Evolutionary conservation across 2,113 vertebrate genomes (phyloP).

Genomic region (Hemiprocne comata): DNA sequence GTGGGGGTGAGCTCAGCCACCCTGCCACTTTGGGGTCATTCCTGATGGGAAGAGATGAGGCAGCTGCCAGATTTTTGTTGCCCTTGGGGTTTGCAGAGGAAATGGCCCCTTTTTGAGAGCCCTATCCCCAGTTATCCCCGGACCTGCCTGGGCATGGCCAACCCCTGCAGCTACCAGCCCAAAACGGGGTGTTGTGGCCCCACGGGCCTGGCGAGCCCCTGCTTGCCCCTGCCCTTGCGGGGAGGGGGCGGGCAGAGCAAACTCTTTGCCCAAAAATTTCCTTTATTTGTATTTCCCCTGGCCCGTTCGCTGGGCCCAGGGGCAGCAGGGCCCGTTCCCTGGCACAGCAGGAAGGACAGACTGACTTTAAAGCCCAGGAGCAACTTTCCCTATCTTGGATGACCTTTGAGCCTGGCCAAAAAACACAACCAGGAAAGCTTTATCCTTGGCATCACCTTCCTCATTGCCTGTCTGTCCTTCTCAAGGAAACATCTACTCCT

Average conservation of each 20-base stretch:
- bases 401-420: not conserved
- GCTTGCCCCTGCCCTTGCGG: not conserved
- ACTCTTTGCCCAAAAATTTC: not conserved
- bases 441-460: not conserved
- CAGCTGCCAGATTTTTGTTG: fast-evolving
- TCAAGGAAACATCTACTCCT: not conserved
- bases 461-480: not conserved
- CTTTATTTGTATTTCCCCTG: no score
- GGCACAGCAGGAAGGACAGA: not conserved
- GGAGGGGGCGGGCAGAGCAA: not conserved
- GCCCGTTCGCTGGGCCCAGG: fast-evolving
- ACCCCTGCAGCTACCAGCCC: not conserved
- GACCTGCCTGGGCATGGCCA: not conserved
- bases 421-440: not conserved
- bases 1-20: not conserved
- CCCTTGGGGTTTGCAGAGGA: not conserved
- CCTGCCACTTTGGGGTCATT: fast-evolving
- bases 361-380: fast-evolving
- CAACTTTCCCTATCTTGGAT: not conserved
- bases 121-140: fast-evolving
- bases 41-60: fast-evolving
- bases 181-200: fast-evolving
- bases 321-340: not conserved
- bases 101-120: not conserved
- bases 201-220: fast-evolving